Conservation (phyloP, 2,888 invertebrate species). For the Drosophila mimetica region DNA sequence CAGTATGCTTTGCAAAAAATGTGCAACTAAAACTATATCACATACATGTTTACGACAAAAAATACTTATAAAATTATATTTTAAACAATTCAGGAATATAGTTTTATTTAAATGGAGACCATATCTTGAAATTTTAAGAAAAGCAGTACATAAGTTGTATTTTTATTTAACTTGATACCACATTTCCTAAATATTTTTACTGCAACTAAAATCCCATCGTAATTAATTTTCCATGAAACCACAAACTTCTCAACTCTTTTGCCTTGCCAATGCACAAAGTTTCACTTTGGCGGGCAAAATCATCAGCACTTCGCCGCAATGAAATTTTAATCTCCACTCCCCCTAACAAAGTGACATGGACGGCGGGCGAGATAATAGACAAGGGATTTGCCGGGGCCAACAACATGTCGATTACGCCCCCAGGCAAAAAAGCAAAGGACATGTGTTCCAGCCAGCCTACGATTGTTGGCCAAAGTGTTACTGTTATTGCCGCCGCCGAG, state of each 20-base stretch:
- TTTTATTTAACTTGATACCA: neutral
- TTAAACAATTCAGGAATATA: too few relatives aligned
- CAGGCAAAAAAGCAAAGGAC: constrained; percentile 9
- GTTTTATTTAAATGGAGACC: neutral
- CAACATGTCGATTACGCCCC: constrained; percentile 17
- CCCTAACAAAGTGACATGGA: constrained; percentile 5
- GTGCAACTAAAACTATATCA: too few relatives aligned
- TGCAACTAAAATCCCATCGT: neutral
- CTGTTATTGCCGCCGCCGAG: constrained; percentile 18
- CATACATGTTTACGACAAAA: too few relatives aligned
- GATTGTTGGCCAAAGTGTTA: constrained; percentile 26
- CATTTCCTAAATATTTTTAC: too few relatives aligned
- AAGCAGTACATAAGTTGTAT: too few relatives aligned
- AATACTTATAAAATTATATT: too few relatives aligned
- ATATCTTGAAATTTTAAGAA: neutral
- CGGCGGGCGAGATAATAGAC: neutral
- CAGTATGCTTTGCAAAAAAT: too few relatives aligned
- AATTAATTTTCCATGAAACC: constrained; percentile 7
- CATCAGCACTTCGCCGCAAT: constrained; percentile 9
- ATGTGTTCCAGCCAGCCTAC: constrained; percentile 26
- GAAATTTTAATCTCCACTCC: constrained; percentile 21
- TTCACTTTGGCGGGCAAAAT: neutral
- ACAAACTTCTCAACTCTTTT: neutral
- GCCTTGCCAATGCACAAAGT: neutral
- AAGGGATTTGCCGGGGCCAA: neutral